phyloP scores from a whole-genome alignment of 2,113 vertebrate genomes.

The Gadus chalcogrammus region DNA sequence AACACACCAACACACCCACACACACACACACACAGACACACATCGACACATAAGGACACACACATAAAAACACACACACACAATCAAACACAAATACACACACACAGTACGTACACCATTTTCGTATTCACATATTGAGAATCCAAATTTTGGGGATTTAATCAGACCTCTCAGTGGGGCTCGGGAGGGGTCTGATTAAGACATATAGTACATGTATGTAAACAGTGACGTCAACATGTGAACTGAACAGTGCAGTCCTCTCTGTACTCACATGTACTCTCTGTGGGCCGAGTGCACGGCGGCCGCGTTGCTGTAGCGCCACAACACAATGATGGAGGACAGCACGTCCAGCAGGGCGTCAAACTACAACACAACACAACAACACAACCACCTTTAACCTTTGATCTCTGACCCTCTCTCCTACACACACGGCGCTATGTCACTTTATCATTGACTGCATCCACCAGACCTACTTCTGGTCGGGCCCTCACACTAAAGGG shows the following conservation, averaged over 20 bases:
- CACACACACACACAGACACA: slow-evolving; percentile 10
- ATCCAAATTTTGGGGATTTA: background rate
- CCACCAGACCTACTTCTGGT: too few relatives aligned
- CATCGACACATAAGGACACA: slow-evolving; percentile 6
- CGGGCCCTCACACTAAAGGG: too few relatives aligned
- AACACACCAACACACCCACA: background rate
- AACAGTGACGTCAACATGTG: too few relatives aligned
- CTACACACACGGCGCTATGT: too few relatives aligned
- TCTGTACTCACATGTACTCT: slow-evolving; percentile 83
- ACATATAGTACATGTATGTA: too few relatives aligned
- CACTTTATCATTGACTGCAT: too few relatives aligned
- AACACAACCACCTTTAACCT: too few relatives aligned
- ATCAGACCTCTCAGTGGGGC: too few relatives aligned
- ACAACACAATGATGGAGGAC: slow-evolving; percentile 93
- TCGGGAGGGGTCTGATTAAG: too few relatives aligned
- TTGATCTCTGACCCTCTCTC: too few relatives aligned
- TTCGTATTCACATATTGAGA: background rate
- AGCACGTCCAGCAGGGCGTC: slow-evolving; percentile 91
- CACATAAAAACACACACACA: slow-evolving; percentile 18
- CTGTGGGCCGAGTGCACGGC: slow-evolving; percentile 94
- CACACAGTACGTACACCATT: background rate
- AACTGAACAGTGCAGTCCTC: too few relatives aligned
- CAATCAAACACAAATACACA: slow-evolving; percentile 19
- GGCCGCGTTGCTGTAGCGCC: slow-evolving; percentile 96
- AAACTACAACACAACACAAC: slow-evolving; percentile 77